Evolutionary conservation across 2,888 invertebrate genomes (phyloP).

Genomic region (Mycalesis mineus): DNA sequence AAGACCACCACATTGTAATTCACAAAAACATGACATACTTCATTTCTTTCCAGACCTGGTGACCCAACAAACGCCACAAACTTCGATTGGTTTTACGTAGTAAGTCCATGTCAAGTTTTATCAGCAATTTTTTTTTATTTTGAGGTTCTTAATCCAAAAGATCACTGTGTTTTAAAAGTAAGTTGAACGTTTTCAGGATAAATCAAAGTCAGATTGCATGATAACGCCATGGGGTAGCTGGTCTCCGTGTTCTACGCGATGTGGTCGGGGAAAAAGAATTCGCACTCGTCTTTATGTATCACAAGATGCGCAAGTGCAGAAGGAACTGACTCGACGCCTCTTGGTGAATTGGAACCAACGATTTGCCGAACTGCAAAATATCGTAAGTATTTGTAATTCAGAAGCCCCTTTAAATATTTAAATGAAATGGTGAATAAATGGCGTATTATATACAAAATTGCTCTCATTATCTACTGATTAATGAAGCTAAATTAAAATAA

Average conservation of each 20-base stretch:
- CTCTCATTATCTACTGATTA: too few species aligned
- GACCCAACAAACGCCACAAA: constrained; percentile 51
- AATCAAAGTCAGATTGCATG: constrained; percentile 70
- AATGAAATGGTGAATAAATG: too few species aligned
- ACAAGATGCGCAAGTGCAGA: constrained; percentile 45
- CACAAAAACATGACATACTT: not conserved
- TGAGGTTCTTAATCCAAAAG: too few species aligned
- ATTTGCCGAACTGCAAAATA: constrained; percentile 52
- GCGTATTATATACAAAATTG: too few species aligned
- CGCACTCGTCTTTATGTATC: constrained; percentile 73
- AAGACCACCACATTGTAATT: too few species aligned
- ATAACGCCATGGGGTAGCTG: constrained; percentile 87
- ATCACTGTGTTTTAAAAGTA: not conserved
- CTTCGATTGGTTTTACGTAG: constrained; percentile 66
- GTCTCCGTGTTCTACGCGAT: constrained; percentile 88
- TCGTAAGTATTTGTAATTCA: constrained; percentile 44
- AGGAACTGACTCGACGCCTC: constrained; percentile 43
- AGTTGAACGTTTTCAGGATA: constrained; percentile 41
- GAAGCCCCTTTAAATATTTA: too few species aligned
- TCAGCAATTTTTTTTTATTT: too few species aligned
- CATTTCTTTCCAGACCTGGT: constrained; percentile 48
- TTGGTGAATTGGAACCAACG: constrained; percentile 49
- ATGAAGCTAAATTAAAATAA: too few species aligned
- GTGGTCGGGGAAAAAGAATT: constrained; percentile 83
- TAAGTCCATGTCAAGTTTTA: constrained; percentile 36